Evolutionary conservation across 2,113 vertebrate genomes (phyloP).

Genomic region (Siphamia tubifer): DNA sequence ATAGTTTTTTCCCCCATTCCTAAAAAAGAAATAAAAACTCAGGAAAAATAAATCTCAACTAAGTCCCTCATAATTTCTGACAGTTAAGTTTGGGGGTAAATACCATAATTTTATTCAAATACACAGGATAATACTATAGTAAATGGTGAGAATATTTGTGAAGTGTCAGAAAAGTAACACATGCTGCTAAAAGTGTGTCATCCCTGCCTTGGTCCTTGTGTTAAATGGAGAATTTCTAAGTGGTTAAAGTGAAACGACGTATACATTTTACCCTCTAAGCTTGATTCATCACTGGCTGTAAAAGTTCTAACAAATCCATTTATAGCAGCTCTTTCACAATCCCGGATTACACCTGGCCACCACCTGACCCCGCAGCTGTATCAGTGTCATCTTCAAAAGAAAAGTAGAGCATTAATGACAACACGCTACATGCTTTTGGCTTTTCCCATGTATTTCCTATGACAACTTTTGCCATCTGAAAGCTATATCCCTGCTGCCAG

Average conservation of each 20-base stretch:
- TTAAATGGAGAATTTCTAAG: too few species aligned
- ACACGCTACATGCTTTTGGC: constrained; percentile 13
- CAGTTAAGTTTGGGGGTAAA: too few species aligned
- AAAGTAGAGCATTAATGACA: constrained; percentile 35
- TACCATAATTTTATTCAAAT: too few species aligned
- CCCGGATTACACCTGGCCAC: constrained; percentile 26
- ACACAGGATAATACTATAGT: too few species aligned
- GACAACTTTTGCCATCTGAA: constrained; percentile 67
- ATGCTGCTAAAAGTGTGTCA: too few species aligned
- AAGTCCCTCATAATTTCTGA: too few species aligned
- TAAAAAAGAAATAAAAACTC: too few species aligned
- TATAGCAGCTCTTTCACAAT: neutral
- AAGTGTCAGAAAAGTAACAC: too few species aligned
- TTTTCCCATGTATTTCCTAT: constrained; percentile 56
- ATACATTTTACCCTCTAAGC: neutral
- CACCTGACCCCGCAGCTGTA: constrained; percentile 43
- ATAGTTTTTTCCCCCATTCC: too few species aligned
- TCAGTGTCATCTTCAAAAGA: constrained; percentile 47
- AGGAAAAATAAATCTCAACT: too few species aligned
- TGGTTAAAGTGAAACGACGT: neutral
- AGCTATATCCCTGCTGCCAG: constrained; percentile 44
- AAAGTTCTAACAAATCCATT: constrained; percentile 25
- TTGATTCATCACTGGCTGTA: constrained; percentile 31
- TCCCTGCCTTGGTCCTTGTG: too few species aligned
- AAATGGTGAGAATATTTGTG: too few species aligned